Evolutionary conservation across 2,797 vertebrate genomes (phyloP), one percentile per base, ranked within the genome.

Genomic region (Micrastur ruficollis): DNA sequence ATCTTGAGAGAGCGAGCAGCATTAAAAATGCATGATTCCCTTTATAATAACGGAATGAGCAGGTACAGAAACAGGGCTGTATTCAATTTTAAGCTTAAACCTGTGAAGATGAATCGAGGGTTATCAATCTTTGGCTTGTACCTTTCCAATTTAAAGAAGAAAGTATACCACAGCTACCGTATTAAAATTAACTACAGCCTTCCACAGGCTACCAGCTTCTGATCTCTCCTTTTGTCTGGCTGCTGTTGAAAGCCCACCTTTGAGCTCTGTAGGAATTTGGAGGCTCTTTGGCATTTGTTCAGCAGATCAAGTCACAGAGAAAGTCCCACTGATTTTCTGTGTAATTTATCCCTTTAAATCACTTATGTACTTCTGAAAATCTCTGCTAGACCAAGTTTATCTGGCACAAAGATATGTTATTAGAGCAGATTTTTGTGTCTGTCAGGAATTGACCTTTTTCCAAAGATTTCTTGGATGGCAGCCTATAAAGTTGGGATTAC

Each of bases 401-500:
- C 94, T 96, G 94, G 84, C 86, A 68, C 42, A 87, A 87, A 81
- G 89, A 68, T 44, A 88, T 2, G 75, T 91, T 96, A 95, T 90
- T 96, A 91, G 75, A 87, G 78, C 89, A 93, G 90, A 92, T 88
- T 89, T 89, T 58, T 81, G 59, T 82, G 90, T 91, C 86, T 95
- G 90, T 90, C 94, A 93, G 84, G 84, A 95, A 95, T 13, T 94
- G 96, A 96, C 90, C 89, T 95, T 94, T 96, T 72, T 83, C 86
- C 95, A 97, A 95, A 96, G 86, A 88, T 74, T 87, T 95, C 74
- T 90, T 96, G 94, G 95, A 91, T 27, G 22, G 61, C 65, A 56
- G 94, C 96, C 95, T 81, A 66, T 90, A 74, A 97, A 91, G 92
- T 81, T 95, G 84, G 94, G 89, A 95, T 92, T 95, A 93, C 75